A percentile compares a stretch with the other conserved stretches of the same genome.
These are phyloP conservation scores for Eulemur coronatus DNA, from an alignment of 2,797 vertebrate species.

Conservation along the genomic window DNA sequence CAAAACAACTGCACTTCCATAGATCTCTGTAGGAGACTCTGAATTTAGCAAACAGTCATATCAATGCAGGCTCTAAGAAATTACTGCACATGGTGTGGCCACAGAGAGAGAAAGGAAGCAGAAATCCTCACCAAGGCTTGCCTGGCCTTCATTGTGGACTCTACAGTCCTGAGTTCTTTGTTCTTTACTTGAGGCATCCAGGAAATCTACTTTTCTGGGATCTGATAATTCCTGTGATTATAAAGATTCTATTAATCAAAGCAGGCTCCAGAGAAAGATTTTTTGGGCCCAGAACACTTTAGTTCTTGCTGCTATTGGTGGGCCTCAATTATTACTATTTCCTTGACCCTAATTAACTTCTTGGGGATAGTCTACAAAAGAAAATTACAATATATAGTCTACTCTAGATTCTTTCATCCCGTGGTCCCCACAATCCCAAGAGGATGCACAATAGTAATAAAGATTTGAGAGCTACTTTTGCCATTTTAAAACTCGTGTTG, in stretches of 20 bases:
- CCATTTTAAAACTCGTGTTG: not conserved
- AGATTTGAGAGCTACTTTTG: not conserved
- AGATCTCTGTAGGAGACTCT: not conserved
- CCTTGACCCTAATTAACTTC: conserved; percentile 47
- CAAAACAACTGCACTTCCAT: not conserved
- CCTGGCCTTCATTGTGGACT: not conserved
- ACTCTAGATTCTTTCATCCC: conserved; percentile 4
- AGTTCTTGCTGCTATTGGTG: not conserved
- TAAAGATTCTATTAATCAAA: conserved; percentile 41
- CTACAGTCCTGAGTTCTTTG: not conserved
- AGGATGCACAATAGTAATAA: not conserved
- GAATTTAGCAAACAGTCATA: not conserved
- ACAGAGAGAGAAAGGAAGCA: not conserved
- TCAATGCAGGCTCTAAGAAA: not conserved
- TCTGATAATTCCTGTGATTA: not conserved
- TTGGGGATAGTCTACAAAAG: not conserved
- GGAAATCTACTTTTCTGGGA: not conserved
- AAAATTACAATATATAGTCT: not conserved
- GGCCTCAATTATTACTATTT: not conserved
- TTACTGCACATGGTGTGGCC: not conserved
- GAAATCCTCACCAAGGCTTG: not conserved
- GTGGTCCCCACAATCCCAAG: not conserved
- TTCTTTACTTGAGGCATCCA: not conserved
- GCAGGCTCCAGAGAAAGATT: conserved; percentile 6
- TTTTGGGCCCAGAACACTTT: not conserved